These are phyloP conservation scores for Nysson spinosus DNA, from an alignment of 2,888 invertebrate species.

Conservation along the genomic window DNA sequence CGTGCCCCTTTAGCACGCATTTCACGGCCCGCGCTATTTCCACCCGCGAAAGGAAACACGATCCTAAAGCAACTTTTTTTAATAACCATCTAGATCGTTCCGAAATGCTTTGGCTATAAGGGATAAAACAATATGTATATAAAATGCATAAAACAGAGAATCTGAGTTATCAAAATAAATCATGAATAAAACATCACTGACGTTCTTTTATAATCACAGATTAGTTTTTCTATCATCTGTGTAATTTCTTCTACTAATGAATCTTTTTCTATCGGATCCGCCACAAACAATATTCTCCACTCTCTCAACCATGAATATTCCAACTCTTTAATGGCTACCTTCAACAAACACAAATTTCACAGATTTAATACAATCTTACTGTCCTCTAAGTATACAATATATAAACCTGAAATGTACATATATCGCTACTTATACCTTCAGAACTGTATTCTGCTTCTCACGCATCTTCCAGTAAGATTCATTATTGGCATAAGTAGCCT, in stretches of 20 bases:
- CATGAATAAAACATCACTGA: conserved; percentile 26
- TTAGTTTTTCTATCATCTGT: conserved; percentile 79
- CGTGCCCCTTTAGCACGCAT: conserved; percentile 71
- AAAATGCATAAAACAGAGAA: conserved; percentile 64
- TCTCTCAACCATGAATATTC: conserved; percentile 82
- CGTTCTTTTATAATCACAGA: conserved; percentile 71
- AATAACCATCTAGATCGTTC: conserved; percentile 74
- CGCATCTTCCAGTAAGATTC: conserved; percentile 72
- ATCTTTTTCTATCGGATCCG: conserved; percentile 79
- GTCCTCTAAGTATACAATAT: too few species aligned
- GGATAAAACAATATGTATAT: conserved; percentile 57
- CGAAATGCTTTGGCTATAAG: conserved; percentile 57
- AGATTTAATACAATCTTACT: too few species aligned
- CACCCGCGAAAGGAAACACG: conserved; percentile 69
- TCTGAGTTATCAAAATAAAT: neutral
- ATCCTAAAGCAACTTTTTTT: conserved; percentile 76
- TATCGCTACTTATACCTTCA: conserved; percentile 65
- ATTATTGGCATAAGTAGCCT: conserved; percentile 62
- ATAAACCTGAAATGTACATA: too few species aligned
- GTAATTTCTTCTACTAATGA: conserved; percentile 77
- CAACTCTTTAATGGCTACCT: conserved; percentile 81
- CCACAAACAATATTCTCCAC: conserved; percentile 82
- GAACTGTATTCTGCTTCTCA: conserved; percentile 65
- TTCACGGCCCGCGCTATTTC: conserved; percentile 77
- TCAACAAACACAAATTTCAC: too few species aligned